Conservation (phyloP, 1,140 invertebrate genomes). For the Globodera ellingtonae region DNA sequence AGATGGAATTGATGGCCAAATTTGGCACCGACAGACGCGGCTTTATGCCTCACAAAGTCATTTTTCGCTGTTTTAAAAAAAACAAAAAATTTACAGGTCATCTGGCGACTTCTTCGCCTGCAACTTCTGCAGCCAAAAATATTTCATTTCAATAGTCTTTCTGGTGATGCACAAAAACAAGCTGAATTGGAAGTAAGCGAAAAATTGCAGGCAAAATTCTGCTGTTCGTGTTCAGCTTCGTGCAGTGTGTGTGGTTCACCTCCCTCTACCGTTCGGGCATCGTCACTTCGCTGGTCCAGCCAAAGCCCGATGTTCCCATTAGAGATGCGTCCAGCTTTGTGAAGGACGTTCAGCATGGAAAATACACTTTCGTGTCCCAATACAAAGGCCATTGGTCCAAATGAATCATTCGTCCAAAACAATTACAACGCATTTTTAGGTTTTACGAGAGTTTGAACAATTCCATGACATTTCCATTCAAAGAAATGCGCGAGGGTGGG, state of each 20-base stretch:
- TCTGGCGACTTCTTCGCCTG: background rate
- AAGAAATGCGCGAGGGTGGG: slow-evolving; percentile 9
- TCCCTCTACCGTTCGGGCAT: background rate
- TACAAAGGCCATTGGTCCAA: slow-evolving; percentile 8
- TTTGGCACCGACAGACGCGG: background rate
- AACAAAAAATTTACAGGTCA: background rate
- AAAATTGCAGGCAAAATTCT: background rate
- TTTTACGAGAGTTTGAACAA: slow-evolving; percentile 8
- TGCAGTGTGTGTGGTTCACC: background rate
- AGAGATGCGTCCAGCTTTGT: background rate
- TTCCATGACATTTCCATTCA: background rate
- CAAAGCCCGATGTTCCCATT: background rate
- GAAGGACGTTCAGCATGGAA: background rate
- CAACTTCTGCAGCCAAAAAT: background rate
- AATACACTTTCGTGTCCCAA: slow-evolving; percentile 13
- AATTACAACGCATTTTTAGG: background rate
- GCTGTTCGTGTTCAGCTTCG: slow-evolving; percentile 8
- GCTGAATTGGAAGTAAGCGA: background rate
- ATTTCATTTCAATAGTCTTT: background rate
- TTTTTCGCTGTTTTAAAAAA: background rate
- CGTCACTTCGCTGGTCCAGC: slow-evolving; percentile 5
- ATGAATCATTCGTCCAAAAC: background rate
- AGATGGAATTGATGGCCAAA: background rate
- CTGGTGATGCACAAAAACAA: background rate
- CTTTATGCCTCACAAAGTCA: background rate